Percentiles rank a stretch among this genome's conserved stretches.
These are phyloP conservation scores for Macrocentrus cingulum DNA, from an alignment of 1,140 invertebrate genomes.

Conservation along the genomic window DNA sequence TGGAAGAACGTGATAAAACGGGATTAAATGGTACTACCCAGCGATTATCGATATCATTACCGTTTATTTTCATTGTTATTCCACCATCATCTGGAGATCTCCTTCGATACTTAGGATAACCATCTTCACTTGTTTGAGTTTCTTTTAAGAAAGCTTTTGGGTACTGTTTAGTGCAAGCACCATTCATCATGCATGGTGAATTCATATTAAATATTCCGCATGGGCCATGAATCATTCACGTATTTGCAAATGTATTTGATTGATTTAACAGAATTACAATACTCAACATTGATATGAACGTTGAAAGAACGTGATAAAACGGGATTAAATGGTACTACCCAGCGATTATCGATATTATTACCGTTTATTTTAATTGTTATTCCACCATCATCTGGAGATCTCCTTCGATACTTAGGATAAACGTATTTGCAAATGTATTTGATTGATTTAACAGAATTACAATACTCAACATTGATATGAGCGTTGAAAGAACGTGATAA, in stretches of 20 bases:
- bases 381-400: no score
- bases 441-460: no score
- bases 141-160: constrained; percentile 38
- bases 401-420: no score
- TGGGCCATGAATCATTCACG: no score
- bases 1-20: constrained; percentile 55
- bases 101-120: background rate
- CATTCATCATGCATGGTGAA: constrained; percentile 18
- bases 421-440: no score
- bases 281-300: constrained; percentile 43
- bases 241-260: constrained; percentile 50
- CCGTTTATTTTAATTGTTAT: no score
- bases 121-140: constrained; percentile 38
- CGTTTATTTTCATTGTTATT: constrained; percentile 15
- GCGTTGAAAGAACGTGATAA: constrained; percentile 56
- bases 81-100: background rate
- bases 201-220: no score
- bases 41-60: constrained; percentile 50
- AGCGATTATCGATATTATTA: no score
- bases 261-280: constrained; percentile 36
- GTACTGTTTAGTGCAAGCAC: constrained; percentile 36
- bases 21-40: constrained; percentile 62
- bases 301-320: constrained; percentile 58
- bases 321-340: no score
- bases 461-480: constrained; percentile 43